These are phyloP conservation scores for Parazoanthus darwini DNA, from an alignment of 92 coral and sea anemone species.

Conservation along the genomic window DNA sequence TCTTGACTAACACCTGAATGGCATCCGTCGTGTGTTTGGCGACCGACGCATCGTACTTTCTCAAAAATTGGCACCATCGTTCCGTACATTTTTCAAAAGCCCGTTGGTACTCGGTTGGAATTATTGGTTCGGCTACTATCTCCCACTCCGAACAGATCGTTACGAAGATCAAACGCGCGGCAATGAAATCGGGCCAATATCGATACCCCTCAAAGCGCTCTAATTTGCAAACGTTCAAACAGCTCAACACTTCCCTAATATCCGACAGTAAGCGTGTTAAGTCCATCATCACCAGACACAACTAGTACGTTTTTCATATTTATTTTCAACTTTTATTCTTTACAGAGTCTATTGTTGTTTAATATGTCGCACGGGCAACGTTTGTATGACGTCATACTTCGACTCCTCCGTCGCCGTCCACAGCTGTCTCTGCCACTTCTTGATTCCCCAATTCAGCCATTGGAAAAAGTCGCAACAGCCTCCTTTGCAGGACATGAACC, in stretches of 20 bases:
- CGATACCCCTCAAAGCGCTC: slow-evolving; percentile 9
- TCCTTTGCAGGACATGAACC: not conserved
- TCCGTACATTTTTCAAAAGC: slow-evolving; percentile 13
- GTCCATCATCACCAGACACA: slow-evolving; percentile 14
- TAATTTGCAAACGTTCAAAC: slow-evolving; percentile 9
- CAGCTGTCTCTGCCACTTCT: slow-evolving; percentile 15
- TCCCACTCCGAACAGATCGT: slow-evolving; percentile 15
- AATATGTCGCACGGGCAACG: slow-evolving; percentile 1
- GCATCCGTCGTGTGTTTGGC: slow-evolving; percentile 4
- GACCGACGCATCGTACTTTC: slow-evolving; percentile 5
- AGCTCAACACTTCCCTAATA: slow-evolving; percentile 1
- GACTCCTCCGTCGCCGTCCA: slow-evolving; percentile 10
- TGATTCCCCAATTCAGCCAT: slow-evolving; percentile 11
- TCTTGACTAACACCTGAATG: slow-evolving; percentile 1
- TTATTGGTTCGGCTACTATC: not conserved
- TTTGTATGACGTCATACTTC: not conserved
- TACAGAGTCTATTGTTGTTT: not conserved
- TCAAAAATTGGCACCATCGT: not conserved
- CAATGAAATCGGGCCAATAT: slow-evolving; percentile 7
- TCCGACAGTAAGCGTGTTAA: slow-evolving; percentile 3
- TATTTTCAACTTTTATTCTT: not conserved
- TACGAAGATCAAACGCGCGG: slow-evolving; percentile 15
- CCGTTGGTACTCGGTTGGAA: not conserved
- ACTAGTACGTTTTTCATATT: slow-evolving; percentile 6
- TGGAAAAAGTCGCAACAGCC: slow-evolving; percentile 1